These are phyloP conservation scores for Tolmerus cingulatus DNA, from an alignment of 2,888 invertebrate genomes.

Conservation along the genomic window DNA sequence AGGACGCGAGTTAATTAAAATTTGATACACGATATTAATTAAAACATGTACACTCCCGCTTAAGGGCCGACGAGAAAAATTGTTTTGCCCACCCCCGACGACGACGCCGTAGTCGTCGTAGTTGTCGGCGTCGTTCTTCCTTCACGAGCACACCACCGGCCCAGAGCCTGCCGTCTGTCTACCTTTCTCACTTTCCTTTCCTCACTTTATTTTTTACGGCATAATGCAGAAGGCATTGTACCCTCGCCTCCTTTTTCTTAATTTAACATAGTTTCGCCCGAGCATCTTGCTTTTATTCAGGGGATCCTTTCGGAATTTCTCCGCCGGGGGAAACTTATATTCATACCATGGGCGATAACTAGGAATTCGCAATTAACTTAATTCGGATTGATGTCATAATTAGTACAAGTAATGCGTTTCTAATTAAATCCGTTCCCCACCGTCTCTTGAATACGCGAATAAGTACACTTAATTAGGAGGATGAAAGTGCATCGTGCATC, in stretches of 20 bases:
- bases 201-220: conserved; percentile 14
- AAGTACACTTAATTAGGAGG: conserved; percentile 34
- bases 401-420: conserved; percentile 44
- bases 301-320: neutral
- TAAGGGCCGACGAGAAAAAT: conserved; percentile 30
- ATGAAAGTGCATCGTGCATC: conserved; percentile 25
- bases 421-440: conserved; percentile 41
- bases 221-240: conserved; percentile 33
- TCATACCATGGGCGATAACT: conserved; percentile 26
- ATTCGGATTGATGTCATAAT: conserved; percentile 45
- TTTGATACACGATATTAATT: conserved; percentile 54
- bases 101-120: neutral
- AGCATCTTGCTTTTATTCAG: conserved; percentile 28
- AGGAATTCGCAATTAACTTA: conserved; percentile 44
- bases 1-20: conserved; percentile 54
- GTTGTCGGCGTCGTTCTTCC: neutral
- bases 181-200: conserved; percentile 18
- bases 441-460: conserved; percentile 27
- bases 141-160: neutral
- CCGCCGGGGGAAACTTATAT: conserved; percentile 12
- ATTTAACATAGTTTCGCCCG: conserved; percentile 25
- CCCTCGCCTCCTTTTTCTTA: conserved; percentile 32
- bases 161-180: neutral
- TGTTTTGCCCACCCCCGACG: conserved; percentile 3
- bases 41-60: conserved; percentile 51